Percentiles rank a stretch among this genome's conserved stretches.
Evolutionary conservation across 2,113 vertebrate species (phyloP).

Genomic region (Prietella phreatophila): DNA sequence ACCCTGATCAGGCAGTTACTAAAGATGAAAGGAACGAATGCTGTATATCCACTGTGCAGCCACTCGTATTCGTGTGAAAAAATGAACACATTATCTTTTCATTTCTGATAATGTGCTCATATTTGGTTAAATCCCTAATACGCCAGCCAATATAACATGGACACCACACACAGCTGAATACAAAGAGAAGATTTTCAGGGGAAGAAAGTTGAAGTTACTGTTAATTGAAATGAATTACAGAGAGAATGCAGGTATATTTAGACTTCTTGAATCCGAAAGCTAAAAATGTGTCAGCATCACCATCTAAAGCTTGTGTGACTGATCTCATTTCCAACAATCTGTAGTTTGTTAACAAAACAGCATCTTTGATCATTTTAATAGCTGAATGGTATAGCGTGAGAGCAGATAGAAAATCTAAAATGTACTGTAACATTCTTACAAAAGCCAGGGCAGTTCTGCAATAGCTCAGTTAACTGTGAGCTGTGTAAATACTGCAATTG

Average conservation of each 20-base stretch:
- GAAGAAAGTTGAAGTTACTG: neutral
- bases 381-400: neutral
- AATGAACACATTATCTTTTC: neutral
- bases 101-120: neutral
- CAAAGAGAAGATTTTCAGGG: neutral
- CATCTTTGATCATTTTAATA: neutral
- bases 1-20: neutral
- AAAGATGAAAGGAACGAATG: neutral
- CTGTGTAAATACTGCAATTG: conserved; percentile 17
- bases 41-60: no score
- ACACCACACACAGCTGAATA: neutral
- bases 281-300: neutral
- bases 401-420: neutral
- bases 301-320: neutral
- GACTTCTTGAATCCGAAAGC: neutral
- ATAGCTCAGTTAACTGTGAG: neutral
- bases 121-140: neutral
- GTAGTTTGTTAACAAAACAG: neutral
- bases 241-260: neutral
- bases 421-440: neutral
- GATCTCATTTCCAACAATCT: neutral
- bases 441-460: neutral
- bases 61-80: neutral
- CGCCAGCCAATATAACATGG: neutral
- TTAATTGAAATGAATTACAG: neutral